These are phyloP conservation scores for Xanthia icteritia DNA, from an alignment of 2,888 invertebrate species.

Conservation along the genomic window DNA sequence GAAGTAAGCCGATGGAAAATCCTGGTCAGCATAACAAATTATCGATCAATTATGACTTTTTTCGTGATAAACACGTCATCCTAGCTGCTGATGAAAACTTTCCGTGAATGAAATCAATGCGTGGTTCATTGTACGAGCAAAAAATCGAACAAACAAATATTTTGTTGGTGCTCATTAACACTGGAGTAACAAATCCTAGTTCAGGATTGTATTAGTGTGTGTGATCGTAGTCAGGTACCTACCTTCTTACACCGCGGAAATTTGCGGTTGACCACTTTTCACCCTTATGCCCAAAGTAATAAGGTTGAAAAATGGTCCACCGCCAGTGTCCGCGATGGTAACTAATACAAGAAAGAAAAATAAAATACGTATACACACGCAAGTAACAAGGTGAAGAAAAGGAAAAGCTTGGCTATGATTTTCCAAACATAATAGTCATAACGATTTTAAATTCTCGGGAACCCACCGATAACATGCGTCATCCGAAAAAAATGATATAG, in stretches of 20 bases:
- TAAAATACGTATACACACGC: too few relatives aligned
- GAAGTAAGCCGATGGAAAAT: constrained; percentile 20
- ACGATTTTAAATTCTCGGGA: neutral
- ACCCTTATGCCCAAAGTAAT: too few relatives aligned
- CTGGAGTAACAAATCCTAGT: constrained; percentile 36
- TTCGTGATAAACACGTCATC: constrained; percentile 41
- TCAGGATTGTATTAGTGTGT: constrained; percentile 2
- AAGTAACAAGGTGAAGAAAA: neutral
- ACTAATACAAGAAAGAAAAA: too few relatives aligned
- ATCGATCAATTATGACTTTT: constrained; percentile 40
- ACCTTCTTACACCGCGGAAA: neutral
- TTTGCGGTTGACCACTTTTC: too few relatives aligned
- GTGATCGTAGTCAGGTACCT: neutral
- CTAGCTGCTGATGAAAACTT: constrained; percentile 33
- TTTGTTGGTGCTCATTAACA: constrained; percentile 31
- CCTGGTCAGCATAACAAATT: constrained; percentile 38
- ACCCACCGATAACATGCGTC: too few relatives aligned
- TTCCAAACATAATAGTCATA: neutral
- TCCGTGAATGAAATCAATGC: constrained; percentile 50
- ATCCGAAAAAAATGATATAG: neutral
- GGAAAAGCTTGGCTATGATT: neutral
- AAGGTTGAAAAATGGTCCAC: too few relatives aligned
- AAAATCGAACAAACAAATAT: constrained; percentile 10
- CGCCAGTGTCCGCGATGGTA: too few relatives aligned
- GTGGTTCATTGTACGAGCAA: constrained; percentile 43